phyloP scores from a whole-genome alignment of 1,140 invertebrate genomes.

The Belonocnema kinseyi region DNA sequence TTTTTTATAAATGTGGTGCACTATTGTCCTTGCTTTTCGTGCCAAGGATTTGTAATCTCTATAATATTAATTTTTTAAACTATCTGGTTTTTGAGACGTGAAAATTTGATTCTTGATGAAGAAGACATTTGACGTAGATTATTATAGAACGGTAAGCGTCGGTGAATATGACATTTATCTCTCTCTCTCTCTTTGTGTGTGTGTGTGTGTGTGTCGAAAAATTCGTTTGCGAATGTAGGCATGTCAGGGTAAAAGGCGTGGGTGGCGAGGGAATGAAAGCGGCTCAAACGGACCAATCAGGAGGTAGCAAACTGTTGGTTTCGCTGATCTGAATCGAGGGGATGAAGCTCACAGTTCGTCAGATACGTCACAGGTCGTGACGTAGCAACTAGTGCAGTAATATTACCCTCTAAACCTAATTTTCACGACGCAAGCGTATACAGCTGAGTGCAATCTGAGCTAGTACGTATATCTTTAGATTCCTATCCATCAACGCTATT shows the following conservation, averaged over 20 bases:
- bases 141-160: background rate
- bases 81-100: too few species aligned
- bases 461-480: background rate
- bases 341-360: constrained; percentile 7
- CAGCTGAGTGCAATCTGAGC: background rate
- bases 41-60: too few species aligned
- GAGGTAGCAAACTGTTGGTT: constrained; percentile 15
- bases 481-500: too few species aligned
- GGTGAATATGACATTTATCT: background rate
- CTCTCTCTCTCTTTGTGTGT: too few species aligned
- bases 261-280: constrained; percentile 18
- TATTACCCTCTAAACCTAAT: constrained; percentile 28
- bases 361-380: constrained; percentile 23
- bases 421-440: constrained; percentile 14
- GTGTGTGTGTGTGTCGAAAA: background rate
- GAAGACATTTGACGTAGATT: too few species aligned
- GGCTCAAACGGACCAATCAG: background rate
- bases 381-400: constrained; percentile 17
- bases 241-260: constrained; percentile 5
- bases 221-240: background rate
- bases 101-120: too few species aligned
- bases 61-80: too few species aligned
- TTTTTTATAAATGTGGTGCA: too few species aligned
- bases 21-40: too few species aligned
- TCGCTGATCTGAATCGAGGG: constrained; percentile 11